phyloP scores from a whole-genome alignment of 2,113 vertebrate species.

The Zosterops japonicus region DNA sequence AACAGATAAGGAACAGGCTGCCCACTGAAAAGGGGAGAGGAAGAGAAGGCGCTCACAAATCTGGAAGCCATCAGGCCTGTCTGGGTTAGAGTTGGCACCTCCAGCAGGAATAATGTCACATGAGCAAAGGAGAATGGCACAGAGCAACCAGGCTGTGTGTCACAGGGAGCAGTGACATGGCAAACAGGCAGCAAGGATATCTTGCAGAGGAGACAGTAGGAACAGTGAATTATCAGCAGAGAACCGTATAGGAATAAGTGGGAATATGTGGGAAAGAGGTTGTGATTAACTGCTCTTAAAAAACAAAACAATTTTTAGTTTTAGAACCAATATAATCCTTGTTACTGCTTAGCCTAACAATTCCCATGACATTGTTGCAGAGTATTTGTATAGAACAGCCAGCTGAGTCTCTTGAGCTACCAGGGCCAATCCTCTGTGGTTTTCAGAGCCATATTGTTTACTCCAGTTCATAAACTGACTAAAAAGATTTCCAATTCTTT shows the following conservation, averaged over 20 bases:
- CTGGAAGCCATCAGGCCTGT: not conserved
- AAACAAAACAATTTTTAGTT: not conserved
- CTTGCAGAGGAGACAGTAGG: not conserved
- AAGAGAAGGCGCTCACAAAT: not conserved
- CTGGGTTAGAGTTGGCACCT: not conserved
- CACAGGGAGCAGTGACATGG: not conserved
- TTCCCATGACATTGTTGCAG: not conserved
- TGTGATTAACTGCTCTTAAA: not conserved
- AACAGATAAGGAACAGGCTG: not conserved
- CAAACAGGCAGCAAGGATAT: not conserved
- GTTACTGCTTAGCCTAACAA: not conserved
- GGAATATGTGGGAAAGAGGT: not conserved
- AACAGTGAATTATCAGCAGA: not conserved
- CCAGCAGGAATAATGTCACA: not conserved
- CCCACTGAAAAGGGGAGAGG: not conserved
- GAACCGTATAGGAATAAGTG: not conserved
- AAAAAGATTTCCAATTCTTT: not conserved
- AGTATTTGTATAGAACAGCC: not conserved
- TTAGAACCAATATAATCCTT: not conserved
- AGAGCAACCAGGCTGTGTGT: not conserved
- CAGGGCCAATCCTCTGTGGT: not conserved
- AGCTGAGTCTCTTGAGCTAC: not conserved
- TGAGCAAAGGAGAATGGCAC: not conserved
- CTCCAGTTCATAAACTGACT: not conserved
- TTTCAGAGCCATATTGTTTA: not conserved